Evolutionary conservation across 2,888 invertebrate genomes (phyloP), one percentile per base, ranked within the genome.

Genomic region (Caenorhabditis wallacei): DNA sequence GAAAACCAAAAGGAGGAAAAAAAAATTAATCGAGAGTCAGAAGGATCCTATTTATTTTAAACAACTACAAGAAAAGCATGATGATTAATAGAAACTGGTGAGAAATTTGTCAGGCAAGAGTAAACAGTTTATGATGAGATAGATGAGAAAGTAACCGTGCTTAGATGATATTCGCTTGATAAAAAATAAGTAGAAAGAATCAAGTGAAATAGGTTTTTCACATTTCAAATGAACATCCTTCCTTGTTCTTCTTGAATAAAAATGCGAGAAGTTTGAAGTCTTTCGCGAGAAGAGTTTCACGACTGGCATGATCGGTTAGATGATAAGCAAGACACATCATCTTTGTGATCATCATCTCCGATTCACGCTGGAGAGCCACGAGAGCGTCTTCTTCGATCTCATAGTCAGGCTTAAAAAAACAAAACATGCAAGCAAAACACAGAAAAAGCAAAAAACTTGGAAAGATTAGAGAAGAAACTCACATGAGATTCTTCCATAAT

Each of bases 301-400:
- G 57, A 16, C 20, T 51, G 3, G 51, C 59, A 48, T 76, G 68
- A 0, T 26, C 30, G 30, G 59, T 20, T 18, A 57, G 18, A 13
- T 48, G 46, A 7, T 20, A 8, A 7, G 40, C 59, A 22, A 68
- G 43, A n/a, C 48, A n/a, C 35, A 76, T 37, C 68, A 76, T 59
- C 20, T 76, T 68, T 10, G 68, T 69, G 10, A 56, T 35, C 76
- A 76, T 76, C 76, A 76, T 51, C 57, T 76, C 76, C 16, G 51
- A 43, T 53, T 68, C 68, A 13, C 35, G 59, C 16, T 76, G 76
- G 16, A 76, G 76, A 26, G 76, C 76, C 16, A 68, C 68, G 11
- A 68, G 16, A 7, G 76, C 76, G 1, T 24, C 26, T 4, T 24
- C 5, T n/a, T 68, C 59, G 46, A 76, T 53, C 0, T 16, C 16